Conservation (phyloP, 2,888 invertebrate species). For the Scrobipalpa costella region DNA sequence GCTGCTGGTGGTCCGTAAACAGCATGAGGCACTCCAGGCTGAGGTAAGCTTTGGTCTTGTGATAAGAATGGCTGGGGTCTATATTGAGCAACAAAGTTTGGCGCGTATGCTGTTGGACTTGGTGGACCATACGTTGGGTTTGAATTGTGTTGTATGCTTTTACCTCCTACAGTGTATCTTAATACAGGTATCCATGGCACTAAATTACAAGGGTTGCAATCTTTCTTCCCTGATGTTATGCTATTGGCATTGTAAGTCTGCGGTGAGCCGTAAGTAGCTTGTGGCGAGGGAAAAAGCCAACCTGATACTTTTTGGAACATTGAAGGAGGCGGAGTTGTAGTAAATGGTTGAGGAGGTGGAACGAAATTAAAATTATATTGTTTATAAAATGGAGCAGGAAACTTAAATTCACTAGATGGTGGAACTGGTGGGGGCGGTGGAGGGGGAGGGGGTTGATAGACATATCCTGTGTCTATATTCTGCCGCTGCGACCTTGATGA, state of each 20-base stretch:
- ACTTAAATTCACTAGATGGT: conserved; percentile 60
- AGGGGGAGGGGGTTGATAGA: conserved; percentile 57
- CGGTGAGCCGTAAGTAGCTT: conserved; percentile 52
- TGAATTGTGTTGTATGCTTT: conserved; percentile 56
- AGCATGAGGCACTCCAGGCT: conserved; percentile 53
- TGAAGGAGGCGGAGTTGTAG: conserved; percentile 71
- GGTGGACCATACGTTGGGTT: conserved; percentile 70
- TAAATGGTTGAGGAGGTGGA: conserved; percentile 69
- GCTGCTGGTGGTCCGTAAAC: conserved; percentile 59
- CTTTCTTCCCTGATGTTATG: conserved; percentile 69
- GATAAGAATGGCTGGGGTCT: conserved; percentile 53
- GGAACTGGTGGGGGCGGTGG: conserved; percentile 47
- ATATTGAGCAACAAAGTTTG: conserved; percentile 45
- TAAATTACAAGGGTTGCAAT: conserved; percentile 89
- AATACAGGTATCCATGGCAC: conserved; percentile 91
- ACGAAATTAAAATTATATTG: conserved; percentile 75
- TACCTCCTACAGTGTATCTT: conserved; percentile 68
- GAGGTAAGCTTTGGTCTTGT: conserved; percentile 45
- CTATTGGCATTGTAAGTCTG: conserved; percentile 47
- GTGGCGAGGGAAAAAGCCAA: conserved; percentile 82
- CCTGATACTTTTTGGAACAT: conserved; percentile 81
- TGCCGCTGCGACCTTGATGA: conserved; percentile 59
- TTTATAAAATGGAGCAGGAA: conserved; percentile 73
- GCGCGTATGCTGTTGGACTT: conserved; percentile 60
- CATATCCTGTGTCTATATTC: conserved; percentile 59